Percentiles rank a stretch among this genome's conserved stretches.
phyloP scores from a whole-genome alignment of 2,888 invertebrate species.

The Hirtodrosophila duncani region DNA sequence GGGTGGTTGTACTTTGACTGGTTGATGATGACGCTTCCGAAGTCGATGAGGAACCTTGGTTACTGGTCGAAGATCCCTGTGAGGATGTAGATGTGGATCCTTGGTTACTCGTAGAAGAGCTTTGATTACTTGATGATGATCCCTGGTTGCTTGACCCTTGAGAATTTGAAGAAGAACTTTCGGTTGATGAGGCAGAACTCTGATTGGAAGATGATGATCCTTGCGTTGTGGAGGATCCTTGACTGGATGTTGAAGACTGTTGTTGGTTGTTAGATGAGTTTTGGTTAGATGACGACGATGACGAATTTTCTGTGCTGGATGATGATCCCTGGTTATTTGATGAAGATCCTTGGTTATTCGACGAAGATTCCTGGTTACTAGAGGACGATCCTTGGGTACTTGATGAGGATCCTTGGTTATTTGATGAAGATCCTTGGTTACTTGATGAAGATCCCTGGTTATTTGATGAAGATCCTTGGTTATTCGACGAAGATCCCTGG shows the following conservation, averaged over 20 bases:
- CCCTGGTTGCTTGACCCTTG: slow-evolving; percentile 24
- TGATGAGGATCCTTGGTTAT: slow-evolving; percentile 6
- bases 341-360: slow-evolving; percentile 1
- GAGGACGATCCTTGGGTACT: slow-evolving; percentile 7
- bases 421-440: slow-evolving; percentile 6
- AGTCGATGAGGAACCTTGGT: slow-evolving; percentile 34
- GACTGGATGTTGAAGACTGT: slow-evolving; percentile 1
- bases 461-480: not conserved
- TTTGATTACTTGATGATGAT: slow-evolving; percentile 34
- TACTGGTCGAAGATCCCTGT: slow-evolving; percentile 16
- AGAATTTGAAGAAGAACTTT: slow-evolving; percentile 17
- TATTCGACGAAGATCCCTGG: not conserved
- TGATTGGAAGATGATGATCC: slow-evolving; percentile 10
- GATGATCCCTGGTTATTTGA: slow-evolving; percentile 18
- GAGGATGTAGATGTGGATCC: slow-evolving; percentile 22
- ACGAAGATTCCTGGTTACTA: not conserved
- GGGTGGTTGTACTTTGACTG: slow-evolving; percentile 36
- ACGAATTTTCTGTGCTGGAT: not conserved
- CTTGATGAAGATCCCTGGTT: slow-evolving; percentile 9
- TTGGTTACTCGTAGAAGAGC: slow-evolving; percentile 13
- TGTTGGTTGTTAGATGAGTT: slow-evolving; percentile 30
- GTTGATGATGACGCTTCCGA: slow-evolving; percentile 18
- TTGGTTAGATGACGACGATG: slow-evolving; percentile 16
- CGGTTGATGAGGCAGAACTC: slow-evolving; percentile 3
- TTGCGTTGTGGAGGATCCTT: slow-evolving; percentile 12